Conservation (phyloP, 2,888 invertebrate genomes). For the Meta bourneti region DNA sequence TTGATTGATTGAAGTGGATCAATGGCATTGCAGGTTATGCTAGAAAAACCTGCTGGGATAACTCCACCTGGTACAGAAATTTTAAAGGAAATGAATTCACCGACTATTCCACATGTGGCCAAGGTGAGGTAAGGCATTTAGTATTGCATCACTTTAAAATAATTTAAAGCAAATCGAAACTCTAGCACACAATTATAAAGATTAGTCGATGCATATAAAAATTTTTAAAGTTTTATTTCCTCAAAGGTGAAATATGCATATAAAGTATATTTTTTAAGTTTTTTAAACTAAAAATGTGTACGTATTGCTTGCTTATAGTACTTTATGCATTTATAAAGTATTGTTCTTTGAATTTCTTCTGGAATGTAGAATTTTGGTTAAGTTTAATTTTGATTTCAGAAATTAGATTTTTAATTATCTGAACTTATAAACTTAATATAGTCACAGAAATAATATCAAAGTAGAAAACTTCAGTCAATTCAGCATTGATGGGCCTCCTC, state of each 20-base stretch:
- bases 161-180: neutral
- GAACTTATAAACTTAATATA: too few relatives aligned
- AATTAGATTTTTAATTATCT: too few relatives aligned
- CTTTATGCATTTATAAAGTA: too few relatives aligned
- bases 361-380: too few relatives aligned
- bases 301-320: too few relatives aligned
- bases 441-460: too few relatives aligned
- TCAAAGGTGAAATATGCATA: neutral
- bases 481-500: too few relatives aligned
- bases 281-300: neutral
- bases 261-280: neutral
- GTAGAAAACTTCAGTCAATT: too few relatives aligned
- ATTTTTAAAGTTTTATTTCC: neutral
- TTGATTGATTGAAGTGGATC: neutral
- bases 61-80: slow-evolving; percentile 78
- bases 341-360: too few relatives aligned
- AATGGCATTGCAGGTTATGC: slow-evolving; percentile 54
- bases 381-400: too few relatives aligned
- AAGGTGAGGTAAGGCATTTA: slow-evolving; percentile 62
- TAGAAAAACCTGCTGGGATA: slow-evolving; percentile 78
- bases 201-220: neutral
- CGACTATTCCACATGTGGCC: slow-evolving; percentile 66
- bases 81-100: slow-evolving; percentile 59
- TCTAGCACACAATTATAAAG: neutral
- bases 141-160: neutral